Percentiles rank a stretch among this genome's conserved stretches.
phyloP scores from a whole-genome alignment of 2,888 invertebrate genomes.

The Caradrina clavipalpis region DNA sequence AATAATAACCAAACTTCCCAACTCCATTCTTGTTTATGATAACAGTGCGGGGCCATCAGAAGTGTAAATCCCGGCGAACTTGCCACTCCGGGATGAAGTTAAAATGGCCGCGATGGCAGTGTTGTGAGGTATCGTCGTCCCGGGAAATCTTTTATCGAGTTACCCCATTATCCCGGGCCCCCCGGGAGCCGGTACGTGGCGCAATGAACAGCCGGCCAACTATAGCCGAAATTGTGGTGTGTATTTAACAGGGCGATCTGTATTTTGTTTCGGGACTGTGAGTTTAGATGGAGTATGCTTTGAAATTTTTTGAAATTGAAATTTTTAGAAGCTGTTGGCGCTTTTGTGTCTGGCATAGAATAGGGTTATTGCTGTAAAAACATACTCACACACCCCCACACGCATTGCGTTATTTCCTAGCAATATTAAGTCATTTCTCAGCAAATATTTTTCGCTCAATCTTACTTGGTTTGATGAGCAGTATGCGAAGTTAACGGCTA shows the following conservation, averaged over 20 bases:
- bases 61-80: constrained; percentile 65
- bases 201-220: constrained; percentile 60
- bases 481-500: no score
- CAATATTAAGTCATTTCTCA: no score
- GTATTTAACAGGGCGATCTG: constrained; percentile 51
- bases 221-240: constrained; percentile 57
- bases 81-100: constrained; percentile 68
- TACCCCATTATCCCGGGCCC: constrained; percentile 79
- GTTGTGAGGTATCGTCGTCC: constrained; percentile 76
- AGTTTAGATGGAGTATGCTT: constrained; percentile 16
- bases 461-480: no score
- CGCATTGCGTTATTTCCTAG: no score
- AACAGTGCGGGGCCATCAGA: constrained; percentile 60
- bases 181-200: constrained; percentile 56
- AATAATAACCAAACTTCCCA: constrained; percentile 56
- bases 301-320: not conserved
- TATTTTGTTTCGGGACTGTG: constrained; percentile 41
- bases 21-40: constrained; percentile 61
- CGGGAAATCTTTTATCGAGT: constrained; percentile 90
- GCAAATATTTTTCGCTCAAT: no score
- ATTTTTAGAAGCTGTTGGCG: not conserved
- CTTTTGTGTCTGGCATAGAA: not conserved
- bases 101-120: constrained; percentile 67
- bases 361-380: no score
- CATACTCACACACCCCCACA: no score